phyloP scores from a whole-genome alignment of 2,797 vertebrate genomes.

The Fistularia tabacaria region DNA sequence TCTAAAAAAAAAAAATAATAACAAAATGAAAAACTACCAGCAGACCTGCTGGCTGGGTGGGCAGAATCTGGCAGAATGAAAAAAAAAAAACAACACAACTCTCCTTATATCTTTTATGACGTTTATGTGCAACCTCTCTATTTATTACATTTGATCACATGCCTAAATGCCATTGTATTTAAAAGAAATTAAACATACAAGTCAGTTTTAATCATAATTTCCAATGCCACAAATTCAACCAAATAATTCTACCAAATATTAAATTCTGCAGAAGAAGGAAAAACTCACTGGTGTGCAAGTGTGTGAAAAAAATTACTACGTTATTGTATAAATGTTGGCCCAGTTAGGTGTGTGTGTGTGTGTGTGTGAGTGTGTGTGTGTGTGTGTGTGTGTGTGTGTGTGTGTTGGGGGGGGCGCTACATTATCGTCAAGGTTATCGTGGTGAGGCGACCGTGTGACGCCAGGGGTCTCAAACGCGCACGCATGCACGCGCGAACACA shows the following conservation, averaged over 20 bases:
- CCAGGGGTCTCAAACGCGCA: slow-evolving; percentile 16
- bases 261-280: background rate
- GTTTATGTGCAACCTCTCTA: too few species aligned
- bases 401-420: slow-evolving; percentile 7
- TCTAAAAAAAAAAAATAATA: too few species aligned
- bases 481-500: slow-evolving; percentile 1
- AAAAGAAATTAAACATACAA: too few species aligned
- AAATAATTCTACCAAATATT: too few species aligned
- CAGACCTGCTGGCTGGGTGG: background rate
- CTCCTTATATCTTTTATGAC: too few species aligned
- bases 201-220: too few species aligned
- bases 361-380: slow-evolving; percentile 9
- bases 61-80: background rate
- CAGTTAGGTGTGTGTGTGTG: background rate
- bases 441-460: slow-evolving; percentile 34
- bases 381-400: slow-evolving; percentile 10
- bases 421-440: slow-evolving; percentile 64
- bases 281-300: background rate
- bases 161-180: too few species aligned
- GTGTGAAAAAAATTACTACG: too few species aligned
- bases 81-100: background rate
- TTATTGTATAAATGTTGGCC: too few species aligned
- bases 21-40: too few species aligned
- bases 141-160: too few species aligned
- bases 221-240: too few species aligned